phyloP scores from a whole-genome alignment of 2,888 invertebrate species.

The Sipha maydis region DNA sequence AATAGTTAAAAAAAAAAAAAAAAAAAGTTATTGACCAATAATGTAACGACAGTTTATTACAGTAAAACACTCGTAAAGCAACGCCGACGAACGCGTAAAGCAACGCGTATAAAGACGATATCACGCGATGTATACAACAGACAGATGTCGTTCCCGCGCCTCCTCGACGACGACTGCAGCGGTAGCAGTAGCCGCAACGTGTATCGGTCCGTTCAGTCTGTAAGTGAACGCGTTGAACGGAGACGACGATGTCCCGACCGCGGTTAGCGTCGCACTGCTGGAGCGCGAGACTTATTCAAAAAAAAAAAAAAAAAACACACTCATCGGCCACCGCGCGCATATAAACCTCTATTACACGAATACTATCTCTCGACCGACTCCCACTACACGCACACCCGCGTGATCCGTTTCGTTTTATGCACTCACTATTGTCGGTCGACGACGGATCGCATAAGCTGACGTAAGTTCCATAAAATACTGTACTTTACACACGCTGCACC shows the following conservation, averaged over 20 bases:
- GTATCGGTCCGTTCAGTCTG: too few relatives aligned
- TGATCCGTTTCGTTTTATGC: background rate
- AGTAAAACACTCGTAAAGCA: too few relatives aligned
- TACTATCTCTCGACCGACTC: slow-evolving; percentile 20
- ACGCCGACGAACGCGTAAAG: too few relatives aligned
- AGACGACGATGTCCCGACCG: background rate
- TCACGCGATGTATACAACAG: too few relatives aligned
- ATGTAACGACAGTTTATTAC: too few relatives aligned
- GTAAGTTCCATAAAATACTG: too few relatives aligned
- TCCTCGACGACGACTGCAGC: slow-evolving; percentile 2
- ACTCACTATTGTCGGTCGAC: slow-evolving; percentile 23
- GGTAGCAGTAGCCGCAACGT: background rate
- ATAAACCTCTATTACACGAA: background rate
- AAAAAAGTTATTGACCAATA: too few relatives aligned
- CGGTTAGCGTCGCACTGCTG: slow-evolving; percentile 43
- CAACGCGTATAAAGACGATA: too few relatives aligned
- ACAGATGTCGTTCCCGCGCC: background rate
- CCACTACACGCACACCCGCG: slow-evolving; percentile 29
- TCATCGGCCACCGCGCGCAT: background rate
- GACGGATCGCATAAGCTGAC: too few relatives aligned
- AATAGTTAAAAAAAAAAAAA: too few relatives aligned
- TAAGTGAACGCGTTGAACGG: background rate
- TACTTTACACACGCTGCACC: too few relatives aligned
- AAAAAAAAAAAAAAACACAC: slow-evolving; percentile 9
- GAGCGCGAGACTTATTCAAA: slow-evolving; percentile 26